A percentile compares a stretch with the other conserved stretches of the same genome.
Evolutionary conservation across 2,888 invertebrate genomes (phyloP).

Genomic region (Patella depressa): DNA sequence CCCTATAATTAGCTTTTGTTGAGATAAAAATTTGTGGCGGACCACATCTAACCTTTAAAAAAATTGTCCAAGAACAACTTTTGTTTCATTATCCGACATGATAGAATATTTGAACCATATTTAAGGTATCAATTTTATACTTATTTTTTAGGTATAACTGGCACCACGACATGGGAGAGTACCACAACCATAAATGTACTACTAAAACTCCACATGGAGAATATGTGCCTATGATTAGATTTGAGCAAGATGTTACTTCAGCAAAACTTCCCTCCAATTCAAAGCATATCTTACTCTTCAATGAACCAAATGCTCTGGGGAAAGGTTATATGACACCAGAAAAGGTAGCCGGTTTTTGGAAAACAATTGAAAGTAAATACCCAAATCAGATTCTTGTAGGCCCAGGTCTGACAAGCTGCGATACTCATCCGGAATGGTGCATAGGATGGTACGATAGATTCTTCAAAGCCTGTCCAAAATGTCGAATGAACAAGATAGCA

Average conservation of each 20-base stretch:
- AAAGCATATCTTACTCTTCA: conserved; percentile 42
- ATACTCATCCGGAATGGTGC: conserved; percentile 26
- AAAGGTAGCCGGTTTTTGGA: conserved; percentile 44
- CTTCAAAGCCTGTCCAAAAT: conserved; percentile 42
- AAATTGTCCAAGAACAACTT: too few species aligned
- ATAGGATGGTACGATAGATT: conserved; percentile 47
- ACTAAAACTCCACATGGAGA: conserved; percentile 17
- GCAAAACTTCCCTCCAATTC: conserved; percentile 30
- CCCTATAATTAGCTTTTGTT: too few species aligned
- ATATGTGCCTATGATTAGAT: conserved; percentile 49
- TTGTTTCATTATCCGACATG: too few species aligned
- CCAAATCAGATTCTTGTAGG: conserved; percentile 31
- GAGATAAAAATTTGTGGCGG: too few species aligned
- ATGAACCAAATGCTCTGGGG: conserved; percentile 46
- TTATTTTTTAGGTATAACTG: conserved; percentile 34
- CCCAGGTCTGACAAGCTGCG: not conserved
- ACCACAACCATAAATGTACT: conserved; percentile 22
- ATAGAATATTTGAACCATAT: too few species aligned
- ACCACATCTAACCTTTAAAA: too few species aligned
- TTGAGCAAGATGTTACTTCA: conserved; percentile 21
- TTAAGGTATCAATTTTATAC: too few species aligned
- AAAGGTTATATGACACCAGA: conserved; percentile 45
- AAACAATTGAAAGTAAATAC: conserved; percentile 34
- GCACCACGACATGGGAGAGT: conserved; percentile 21
- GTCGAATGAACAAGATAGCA: conserved; percentile 47